Evolutionary conservation across 2,888 invertebrate species (phyloP).

Genomic region (Timema cristinae): DNA sequence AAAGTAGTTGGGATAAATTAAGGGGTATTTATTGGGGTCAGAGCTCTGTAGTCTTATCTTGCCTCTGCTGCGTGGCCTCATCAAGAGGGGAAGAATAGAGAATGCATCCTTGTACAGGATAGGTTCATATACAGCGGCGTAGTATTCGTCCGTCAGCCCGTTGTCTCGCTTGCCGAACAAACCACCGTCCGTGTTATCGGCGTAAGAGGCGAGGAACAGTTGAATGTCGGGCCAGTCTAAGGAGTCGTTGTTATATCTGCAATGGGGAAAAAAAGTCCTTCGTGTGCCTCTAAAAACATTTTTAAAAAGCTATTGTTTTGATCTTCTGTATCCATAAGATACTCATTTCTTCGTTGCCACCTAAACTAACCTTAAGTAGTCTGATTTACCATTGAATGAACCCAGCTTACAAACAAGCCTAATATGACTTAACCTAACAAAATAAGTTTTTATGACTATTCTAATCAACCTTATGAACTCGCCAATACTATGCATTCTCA

Average conservation of each 20-base stretch:
- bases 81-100: conserved; percentile 60
- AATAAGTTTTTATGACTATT: too few species aligned
- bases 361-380: too few species aligned
- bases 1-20: conserved; percentile 87
- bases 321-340: too few species aligned
- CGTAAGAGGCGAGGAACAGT: conserved; percentile 67
- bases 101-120: conserved; percentile 65
- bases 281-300: too few species aligned
- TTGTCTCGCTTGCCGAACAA: conserved; percentile 65
- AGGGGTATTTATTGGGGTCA: conserved; percentile 68
- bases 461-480: too few species aligned
- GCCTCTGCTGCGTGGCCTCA: conserved; percentile 71
- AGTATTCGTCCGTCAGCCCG: conserved; percentile 63
- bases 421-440: too few species aligned
- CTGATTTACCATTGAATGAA: too few species aligned
- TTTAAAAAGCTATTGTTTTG: too few species aligned
- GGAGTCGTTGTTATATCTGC: conserved; percentile 54
- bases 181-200: conserved; percentile 75
- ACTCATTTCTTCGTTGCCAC: too few species aligned
- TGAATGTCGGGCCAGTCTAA: conserved; percentile 78
- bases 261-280: not conserved
- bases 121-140: conserved; percentile 65
- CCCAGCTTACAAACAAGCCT: too few species aligned
- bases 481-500: too few species aligned
- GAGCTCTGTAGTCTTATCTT: conserved; percentile 60